Evolutionary conservation across 2,797 vertebrate genomes (phyloP), one percentile per base, ranked within the genome.

Genomic region (Ambastaia sidthimunki): DNA sequence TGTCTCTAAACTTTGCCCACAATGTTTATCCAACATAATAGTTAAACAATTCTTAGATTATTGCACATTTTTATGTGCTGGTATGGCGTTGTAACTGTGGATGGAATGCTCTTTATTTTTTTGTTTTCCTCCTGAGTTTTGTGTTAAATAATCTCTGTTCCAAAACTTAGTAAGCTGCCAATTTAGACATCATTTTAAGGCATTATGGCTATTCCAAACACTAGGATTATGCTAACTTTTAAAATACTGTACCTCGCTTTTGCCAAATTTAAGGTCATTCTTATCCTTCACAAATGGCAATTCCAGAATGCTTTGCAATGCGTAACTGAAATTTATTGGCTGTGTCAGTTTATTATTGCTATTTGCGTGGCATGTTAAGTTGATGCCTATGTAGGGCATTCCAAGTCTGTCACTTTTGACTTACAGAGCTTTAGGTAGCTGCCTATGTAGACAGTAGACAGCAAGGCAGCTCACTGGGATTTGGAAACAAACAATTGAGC

Each of bases 81-180:
- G 19, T 37, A 21, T 62, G 34, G 47, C 7, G 4, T 68, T 48
- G 12, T 25, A 50, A 37, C 28, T 55, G 34, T 78, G 76, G 41
- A 28, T 66, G 78, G 74, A 77, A 77, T 82, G 10, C 50, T 59
- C 9, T 4, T 59, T 57, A 28, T 31, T 76, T 52, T 52, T 66
- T 62, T 11, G 37, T 50, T 68, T 69, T 70, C 4, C 9, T 4
- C 48, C 16, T 15, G 16, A 50, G 15, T 48, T 48, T 16, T 18
- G 15, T 18, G 3, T 50, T 50, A 50, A 50, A 50, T 50, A 18
- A 50, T 50, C 48, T 50, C 48, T 16, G 48, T 50, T 18, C 16
- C 13, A 50, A 50, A 50, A 18, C 15, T 5, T 10, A 44, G 41
- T 44, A 44, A 11, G 41, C 41, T 44, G 10, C 34, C 34, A 7